These are phyloP conservation scores for Propithecus deckenii DNA, from an alignment of 2,797 vertebrate species.

Conservation along the genomic window DNA sequence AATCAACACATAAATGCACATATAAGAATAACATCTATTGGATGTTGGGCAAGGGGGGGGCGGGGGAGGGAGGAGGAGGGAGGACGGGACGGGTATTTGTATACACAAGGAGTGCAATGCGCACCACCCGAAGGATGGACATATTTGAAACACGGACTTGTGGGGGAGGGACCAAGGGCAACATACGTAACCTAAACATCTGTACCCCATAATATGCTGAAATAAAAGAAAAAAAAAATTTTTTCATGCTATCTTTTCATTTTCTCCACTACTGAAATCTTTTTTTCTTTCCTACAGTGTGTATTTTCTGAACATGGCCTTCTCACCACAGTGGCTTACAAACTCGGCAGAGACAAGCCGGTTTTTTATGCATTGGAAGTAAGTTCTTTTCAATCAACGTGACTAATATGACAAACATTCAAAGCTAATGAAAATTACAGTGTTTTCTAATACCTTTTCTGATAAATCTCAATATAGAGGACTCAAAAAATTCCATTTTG, in stretches of 20 bases:
- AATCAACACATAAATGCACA: too few relatives aligned
- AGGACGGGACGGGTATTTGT: too few relatives aligned
- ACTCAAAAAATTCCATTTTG: not conserved
- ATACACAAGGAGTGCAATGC: too few relatives aligned
- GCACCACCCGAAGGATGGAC: too few relatives aligned
- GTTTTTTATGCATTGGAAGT: constrained; percentile 97
- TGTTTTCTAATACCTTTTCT: constrained; percentile 27
- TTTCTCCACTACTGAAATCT: not conserved
- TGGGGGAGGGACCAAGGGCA: too few relatives aligned
- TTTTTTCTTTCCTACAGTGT: constrained; percentile 84
- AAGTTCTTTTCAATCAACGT: constrained; percentile 70
- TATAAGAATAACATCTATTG: too few relatives aligned
- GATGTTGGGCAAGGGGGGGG: too few relatives aligned
- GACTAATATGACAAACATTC: not conserved
- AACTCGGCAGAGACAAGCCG: constrained; percentile 96
- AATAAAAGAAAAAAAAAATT: not conserved
- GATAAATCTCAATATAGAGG: not conserved
- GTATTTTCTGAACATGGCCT: constrained; percentile 99
- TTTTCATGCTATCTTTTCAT: not conserved
- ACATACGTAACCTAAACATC: too few relatives aligned
- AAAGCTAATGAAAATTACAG: not conserved
- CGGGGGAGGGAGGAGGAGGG: too few relatives aligned
- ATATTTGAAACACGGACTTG: too few relatives aligned
- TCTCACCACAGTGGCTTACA: constrained; percentile 97
- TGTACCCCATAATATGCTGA: too few relatives aligned